Conservation (phyloP, 1,140 invertebrate species). For the Rhyacophila brunnea region DNA sequence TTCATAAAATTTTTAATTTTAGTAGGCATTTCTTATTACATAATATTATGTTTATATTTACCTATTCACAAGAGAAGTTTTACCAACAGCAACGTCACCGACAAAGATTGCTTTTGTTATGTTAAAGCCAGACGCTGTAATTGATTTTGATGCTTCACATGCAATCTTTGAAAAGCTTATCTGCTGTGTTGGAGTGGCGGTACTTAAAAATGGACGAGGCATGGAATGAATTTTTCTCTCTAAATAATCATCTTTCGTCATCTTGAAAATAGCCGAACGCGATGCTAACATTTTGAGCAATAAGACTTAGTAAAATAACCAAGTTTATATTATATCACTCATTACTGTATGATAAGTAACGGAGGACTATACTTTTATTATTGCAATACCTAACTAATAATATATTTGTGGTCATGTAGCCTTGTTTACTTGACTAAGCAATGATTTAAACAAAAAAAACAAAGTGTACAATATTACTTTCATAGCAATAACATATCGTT, state of each 20-base stretch:
- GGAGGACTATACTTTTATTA: not conserved
- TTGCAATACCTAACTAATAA: not conserved
- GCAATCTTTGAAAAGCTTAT: conserved; percentile 27
- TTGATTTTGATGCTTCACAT: conserved; percentile 17
- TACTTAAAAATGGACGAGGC: conserved; percentile 29
- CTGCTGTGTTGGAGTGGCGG: conserved; percentile 25
- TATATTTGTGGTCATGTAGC: conserved; percentile 13
- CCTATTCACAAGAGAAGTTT: conserved; percentile 76
- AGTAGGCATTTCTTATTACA: too few species aligned
- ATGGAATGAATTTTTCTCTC: conserved; percentile 26
- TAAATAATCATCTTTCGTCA: conserved; percentile 18
- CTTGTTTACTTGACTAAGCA: conserved; percentile 7
- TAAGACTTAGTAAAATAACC: not conserved
- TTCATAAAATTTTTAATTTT: too few species aligned
- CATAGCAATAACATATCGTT: not conserved
- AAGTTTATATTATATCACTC: not conserved
- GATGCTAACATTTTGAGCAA: conserved; percentile 21
- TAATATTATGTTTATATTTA: too few species aligned
- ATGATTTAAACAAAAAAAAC: not conserved
- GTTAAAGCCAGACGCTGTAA: conserved; percentile 40
- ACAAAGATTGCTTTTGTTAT: conserved; percentile 69
- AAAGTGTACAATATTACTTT: not conserved
- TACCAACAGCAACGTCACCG: conserved; percentile 78
- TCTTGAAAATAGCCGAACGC: conserved; percentile 28
- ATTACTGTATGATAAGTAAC: not conserved